Evolutionary conservation across 2,888 invertebrate genomes (phyloP).

Genomic region (Drosophila melanosoma): DNA sequence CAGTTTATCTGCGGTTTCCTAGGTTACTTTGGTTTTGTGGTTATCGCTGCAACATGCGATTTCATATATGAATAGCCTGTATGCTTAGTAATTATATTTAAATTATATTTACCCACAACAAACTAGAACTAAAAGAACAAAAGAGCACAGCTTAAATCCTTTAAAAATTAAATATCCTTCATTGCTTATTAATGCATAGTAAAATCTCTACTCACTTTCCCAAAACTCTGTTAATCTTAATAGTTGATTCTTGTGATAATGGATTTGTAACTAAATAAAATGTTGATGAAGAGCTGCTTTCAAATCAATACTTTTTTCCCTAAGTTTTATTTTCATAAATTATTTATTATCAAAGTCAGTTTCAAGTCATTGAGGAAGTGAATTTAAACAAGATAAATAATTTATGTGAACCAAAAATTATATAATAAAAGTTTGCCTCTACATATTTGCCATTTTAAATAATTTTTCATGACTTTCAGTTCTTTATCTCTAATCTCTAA

Average conservation of each 20-base stretch:
- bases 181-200: not conserved
- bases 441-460: not conserved
- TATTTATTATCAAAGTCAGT: not conserved
- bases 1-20: conserved; percentile 22
- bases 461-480: not conserved
- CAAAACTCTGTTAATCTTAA: not conserved
- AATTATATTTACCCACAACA: not conserved
- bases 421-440: not conserved
- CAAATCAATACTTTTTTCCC: not conserved
- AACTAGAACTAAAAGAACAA: no score
- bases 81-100: not conserved
- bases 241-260: not conserved
- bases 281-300: not conserved
- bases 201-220: not conserved
- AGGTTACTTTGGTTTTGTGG: conserved; percentile 20
- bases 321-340: not conserved
- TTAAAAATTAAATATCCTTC: not conserved
- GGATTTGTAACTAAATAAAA: not conserved
- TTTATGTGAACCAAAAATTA: not conserved
- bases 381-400: not conserved
- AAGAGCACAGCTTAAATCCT: not conserved
- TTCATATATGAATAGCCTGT: not conserved
- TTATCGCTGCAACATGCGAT: conserved; percentile 2
- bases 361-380: not conserved
- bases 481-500: not conserved